Percentiles rank a stretch among this genome's conserved stretches.
phyloP scores from a whole-genome alignment of 2,888 invertebrate genomes.

The Antheraea yamamai region DNA sequence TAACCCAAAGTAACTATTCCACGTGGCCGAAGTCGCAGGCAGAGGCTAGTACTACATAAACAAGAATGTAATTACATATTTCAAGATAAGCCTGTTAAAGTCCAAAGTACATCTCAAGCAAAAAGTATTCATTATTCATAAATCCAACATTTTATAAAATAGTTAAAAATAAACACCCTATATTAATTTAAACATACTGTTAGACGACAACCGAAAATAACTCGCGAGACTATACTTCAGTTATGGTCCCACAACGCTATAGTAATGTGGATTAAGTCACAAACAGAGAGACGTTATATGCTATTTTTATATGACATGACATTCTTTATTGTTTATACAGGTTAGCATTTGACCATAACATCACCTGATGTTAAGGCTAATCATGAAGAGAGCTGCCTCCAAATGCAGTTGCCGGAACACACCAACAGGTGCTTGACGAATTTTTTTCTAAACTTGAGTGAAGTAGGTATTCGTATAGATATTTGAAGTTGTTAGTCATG shows the following conservation, averaged over 20 bases:
- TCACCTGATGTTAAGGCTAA: too few relatives aligned
- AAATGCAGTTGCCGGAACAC: too few relatives aligned
- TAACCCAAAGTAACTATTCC: too few relatives aligned
- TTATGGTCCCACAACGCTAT: not conserved
- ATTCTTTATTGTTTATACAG: too few relatives aligned
- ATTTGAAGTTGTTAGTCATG: too few relatives aligned
- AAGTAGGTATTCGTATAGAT: too few relatives aligned
- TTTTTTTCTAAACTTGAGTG: too few relatives aligned
- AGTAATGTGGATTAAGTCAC: not conserved
- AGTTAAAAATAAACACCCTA: not conserved
- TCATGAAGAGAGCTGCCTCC: too few relatives aligned
- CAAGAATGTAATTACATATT: not conserved
- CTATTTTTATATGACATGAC: not conserved
- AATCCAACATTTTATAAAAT: not conserved
- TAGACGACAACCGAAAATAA: conserved; percentile 6
- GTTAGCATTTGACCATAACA: too few relatives aligned
- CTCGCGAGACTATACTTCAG: not conserved
- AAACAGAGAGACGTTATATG: not conserved
- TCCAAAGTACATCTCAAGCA: not conserved
- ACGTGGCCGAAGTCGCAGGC: too few relatives aligned
- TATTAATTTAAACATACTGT: not conserved
- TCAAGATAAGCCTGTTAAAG: not conserved
- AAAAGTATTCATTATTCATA: not conserved
- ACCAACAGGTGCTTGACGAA: too few relatives aligned
- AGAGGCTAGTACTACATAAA: too few relatives aligned